Percentiles rank a stretch among this genome's conserved stretches.
These are phyloP conservation scores for Thysanoteuthis rhombus DNA, from an alignment of 2,888 invertebrate genomes.

Conservation along the genomic window DNA sequence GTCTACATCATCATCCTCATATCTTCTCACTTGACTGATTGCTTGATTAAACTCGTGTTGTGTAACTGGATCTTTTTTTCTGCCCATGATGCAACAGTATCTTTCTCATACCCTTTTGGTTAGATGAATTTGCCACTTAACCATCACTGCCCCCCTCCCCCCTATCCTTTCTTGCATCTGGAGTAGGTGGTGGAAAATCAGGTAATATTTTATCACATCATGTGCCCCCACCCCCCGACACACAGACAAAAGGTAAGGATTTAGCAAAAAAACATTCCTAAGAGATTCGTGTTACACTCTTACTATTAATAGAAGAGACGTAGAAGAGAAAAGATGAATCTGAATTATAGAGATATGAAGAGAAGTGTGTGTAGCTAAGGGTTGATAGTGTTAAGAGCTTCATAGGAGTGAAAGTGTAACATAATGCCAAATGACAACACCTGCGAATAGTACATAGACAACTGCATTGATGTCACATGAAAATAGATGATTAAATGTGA, in stretches of 20 bases:
- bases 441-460: no score
- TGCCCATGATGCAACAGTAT: not conserved
- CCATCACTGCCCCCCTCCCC: not conserved
- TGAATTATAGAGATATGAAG: not conserved
- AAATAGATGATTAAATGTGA: no score
- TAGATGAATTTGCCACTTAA: not conserved
- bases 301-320: not conserved
- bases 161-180: not conserved
- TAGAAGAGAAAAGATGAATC: not conserved
- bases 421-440: no score
- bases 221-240: not conserved
- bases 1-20: not conserved
- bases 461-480: no score
- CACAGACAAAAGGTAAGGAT: not conserved
- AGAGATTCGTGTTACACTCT: not conserved
- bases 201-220: slow-evolving; percentile 1
- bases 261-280: not conserved
- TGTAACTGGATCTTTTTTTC: not conserved
- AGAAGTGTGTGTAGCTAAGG: not conserved
- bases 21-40: not conserved
- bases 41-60: not conserved
- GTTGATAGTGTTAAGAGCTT: no score
- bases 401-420: no score
- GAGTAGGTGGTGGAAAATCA: not conserved
- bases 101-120: not conserved